Conservation (phyloP, 2,888 invertebrate species). For the Hypsopygia costalis region DNA sequence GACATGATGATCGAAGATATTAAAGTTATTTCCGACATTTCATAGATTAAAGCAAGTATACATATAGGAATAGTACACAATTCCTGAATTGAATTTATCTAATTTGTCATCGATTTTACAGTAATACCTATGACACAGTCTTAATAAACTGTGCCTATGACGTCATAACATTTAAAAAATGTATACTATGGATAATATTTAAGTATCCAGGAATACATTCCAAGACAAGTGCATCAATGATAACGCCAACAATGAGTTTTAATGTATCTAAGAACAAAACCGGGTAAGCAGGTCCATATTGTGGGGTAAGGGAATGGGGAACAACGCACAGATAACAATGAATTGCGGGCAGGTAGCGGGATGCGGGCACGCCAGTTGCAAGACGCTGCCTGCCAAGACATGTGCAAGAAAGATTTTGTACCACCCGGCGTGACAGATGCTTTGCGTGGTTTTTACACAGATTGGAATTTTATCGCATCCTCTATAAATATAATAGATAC, state of each 20-base stretch:
- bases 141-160: too few relatives aligned
- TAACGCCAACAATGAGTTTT: conserved; percentile 41
- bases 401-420: conserved; percentile 49
- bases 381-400: conserved; percentile 44
- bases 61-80: too few relatives aligned
- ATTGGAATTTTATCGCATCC: not conserved
- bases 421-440: conserved; percentile 60
- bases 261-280: conserved; percentile 63
- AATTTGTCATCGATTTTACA: too few relatives aligned
- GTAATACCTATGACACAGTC: too few relatives aligned
- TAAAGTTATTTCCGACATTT: too few relatives aligned
- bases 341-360: conserved; percentile 58
- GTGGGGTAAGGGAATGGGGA: conserved; percentile 36
- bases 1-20: too few relatives aligned
- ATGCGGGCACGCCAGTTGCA: conserved; percentile 49
- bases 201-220: too few relatives aligned
- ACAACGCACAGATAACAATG: conserved; percentile 48
- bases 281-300: conserved; percentile 58
- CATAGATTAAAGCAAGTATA: too few relatives aligned
- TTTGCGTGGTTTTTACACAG: conserved; percentile 15
- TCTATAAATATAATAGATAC: too few relatives aligned
- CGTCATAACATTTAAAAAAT: too few relatives aligned
- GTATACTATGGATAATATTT: too few relatives aligned
- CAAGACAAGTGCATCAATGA: conserved; percentile 45
- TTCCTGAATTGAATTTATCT: too few relatives aligned